A percentile compares a stretch with the other conserved stretches of the same genome.
Evolutionary conservation across 1,140 invertebrate species (phyloP).

Genomic region (Drosophila orosa): DNA sequence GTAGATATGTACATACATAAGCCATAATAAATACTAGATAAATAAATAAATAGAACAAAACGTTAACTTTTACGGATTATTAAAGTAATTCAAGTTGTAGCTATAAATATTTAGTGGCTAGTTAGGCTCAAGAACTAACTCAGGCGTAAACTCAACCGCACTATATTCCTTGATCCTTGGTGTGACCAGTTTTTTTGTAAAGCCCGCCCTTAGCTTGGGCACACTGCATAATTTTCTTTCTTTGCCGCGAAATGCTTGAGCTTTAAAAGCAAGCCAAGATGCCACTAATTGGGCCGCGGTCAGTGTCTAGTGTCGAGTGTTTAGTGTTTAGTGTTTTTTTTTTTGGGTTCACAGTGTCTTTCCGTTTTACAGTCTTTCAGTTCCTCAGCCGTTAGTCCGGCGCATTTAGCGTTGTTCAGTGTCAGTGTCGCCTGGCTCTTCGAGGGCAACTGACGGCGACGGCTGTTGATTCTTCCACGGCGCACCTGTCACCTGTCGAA

Average conservation of each 20-base stretch:
- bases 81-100: background rate
- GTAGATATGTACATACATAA: constrained; percentile 20
- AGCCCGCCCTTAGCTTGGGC: background rate
- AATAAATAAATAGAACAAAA: background rate
- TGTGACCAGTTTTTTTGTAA: constrained; percentile 4
- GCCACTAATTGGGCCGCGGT: constrained; percentile 40
- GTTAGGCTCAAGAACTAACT: background rate
- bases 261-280: constrained; percentile 16
- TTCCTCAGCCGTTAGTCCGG: constrained; percentile 18
- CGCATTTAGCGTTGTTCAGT: constrained; percentile 13
- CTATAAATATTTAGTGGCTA: background rate
- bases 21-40: constrained; percentile 7
- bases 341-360: constrained; percentile 28
- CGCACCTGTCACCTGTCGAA: constrained; percentile 27
- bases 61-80: background rate
- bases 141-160: background rate
- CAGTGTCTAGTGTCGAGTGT: constrained; percentile 21
- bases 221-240: constrained; percentile 12
- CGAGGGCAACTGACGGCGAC: constrained; percentile 29
- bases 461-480: constrained; percentile 30
- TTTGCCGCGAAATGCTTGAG: constrained; percentile 24
- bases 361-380: constrained; percentile 5
- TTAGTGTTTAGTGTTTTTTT: constrained; percentile 15
- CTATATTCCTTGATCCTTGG: background rate
- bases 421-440: constrained; percentile 43